Base-by-base conservation (phyloP, 2,888 invertebrate genomes). In the Exocentrus adspersus region DNA sequence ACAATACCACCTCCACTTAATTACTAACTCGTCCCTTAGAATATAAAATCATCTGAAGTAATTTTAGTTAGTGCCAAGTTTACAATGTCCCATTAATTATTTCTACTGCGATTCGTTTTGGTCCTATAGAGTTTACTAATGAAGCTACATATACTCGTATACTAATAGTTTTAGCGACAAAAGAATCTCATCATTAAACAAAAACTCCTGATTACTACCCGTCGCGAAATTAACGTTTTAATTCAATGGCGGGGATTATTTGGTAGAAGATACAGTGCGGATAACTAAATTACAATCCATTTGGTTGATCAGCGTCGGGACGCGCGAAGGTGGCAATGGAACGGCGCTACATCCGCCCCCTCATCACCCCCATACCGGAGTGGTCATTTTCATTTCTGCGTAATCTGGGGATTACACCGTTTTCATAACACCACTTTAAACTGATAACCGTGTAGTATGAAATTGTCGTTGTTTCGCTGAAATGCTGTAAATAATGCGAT, bases 91-190 rank as follows among this genome's bases (percentile, higher is more conserved):
- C 54, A 64, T 67, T 63, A 63, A 65, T 65, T n/a, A n/a, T n/a
- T n/a, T 58, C 50, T 30, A 16, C 43, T 41, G 60, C 56, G 57
- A 64, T 65, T 62, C 60, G 50, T 67, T 65, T 59, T 53, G 21
- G 48, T 51, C 45, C 43, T 59, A 60, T 59, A 59, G 48, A 42
- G 51, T 43, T 30, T 60, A 59, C 64, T 67, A 65, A 67, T 66
- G 67, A 67, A 67, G 62, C 64, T 37, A 52, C n/a, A n/a, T n/a
- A n/a, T n/a, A n/a, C n/a, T n/a, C n/a, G n/a, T n/a, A n/a, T n/a
- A n/a, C n/a, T 65, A 67, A 65, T 69, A 65, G 69, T 67, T 64
- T 65, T 59, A 56, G 48, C 28, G 62, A 52, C 37, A 64, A 64
- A 62, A 65, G 62, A 60, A 65, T 58, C 37, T 5, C 32, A 12